These are phyloP conservation scores for Falco berigora DNA, from an alignment of 2,797 vertebrate species.

Conservation along the genomic window DNA sequence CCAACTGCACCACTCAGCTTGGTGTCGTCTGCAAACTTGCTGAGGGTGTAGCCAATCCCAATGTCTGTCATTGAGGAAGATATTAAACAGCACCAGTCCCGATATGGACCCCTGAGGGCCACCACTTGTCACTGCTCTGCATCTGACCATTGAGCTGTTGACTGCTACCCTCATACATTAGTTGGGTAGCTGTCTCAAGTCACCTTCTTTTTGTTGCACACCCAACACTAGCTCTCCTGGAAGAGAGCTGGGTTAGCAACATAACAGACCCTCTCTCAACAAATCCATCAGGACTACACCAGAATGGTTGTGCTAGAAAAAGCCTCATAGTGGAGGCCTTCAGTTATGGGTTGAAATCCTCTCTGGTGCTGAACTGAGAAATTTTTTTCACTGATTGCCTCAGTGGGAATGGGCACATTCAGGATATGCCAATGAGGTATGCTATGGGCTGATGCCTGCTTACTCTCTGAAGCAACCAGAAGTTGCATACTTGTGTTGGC, in stretches of 20 bases:
- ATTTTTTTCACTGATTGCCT: neutral
- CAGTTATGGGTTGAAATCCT: neutral
- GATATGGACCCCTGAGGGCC: neutral
- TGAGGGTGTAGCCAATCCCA: neutral
- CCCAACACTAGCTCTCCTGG: neutral
- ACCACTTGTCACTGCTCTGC: neutral
- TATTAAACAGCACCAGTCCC: neutral
- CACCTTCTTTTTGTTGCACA: neutral
- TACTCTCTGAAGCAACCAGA: neutral
- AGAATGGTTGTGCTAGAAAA: neutral
- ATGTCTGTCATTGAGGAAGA: neutral
- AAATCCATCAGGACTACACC: neutral
- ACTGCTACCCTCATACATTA: neutral
- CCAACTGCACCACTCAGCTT: neutral
- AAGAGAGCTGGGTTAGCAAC: neutral
- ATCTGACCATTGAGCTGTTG: neutral
- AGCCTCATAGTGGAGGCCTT: neutral
- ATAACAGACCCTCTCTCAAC: neutral
- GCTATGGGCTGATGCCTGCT: accelerated
- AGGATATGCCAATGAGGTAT: neutral
- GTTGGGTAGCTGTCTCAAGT: neutral
- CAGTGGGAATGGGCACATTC: neutral
- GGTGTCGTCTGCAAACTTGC: neutral
- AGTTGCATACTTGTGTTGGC: neutral
- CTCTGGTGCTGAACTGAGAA: neutral